Conservation (phyloP, 1,140 invertebrate species). For the Drosophila varians region DNA sequence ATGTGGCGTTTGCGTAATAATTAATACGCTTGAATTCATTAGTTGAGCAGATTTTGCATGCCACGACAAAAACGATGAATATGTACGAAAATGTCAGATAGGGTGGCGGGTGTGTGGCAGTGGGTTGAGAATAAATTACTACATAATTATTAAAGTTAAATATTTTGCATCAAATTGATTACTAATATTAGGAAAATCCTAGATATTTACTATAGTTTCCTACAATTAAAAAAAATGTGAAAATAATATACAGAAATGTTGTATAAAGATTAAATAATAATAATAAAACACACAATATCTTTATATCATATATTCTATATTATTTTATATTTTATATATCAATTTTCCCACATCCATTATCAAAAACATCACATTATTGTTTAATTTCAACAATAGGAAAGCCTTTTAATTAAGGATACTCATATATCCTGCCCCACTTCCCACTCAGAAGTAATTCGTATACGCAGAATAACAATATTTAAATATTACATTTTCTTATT, state of each 20-base stretch:
- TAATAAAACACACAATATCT: no score
- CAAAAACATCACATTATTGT: not conserved
- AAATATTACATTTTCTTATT: constrained; percentile 26
- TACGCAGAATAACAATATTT: constrained; percentile 23
- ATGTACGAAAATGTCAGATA: constrained; percentile 9
- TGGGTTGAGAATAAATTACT: constrained; percentile 31
- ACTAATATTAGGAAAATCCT: no score
- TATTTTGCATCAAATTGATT: not conserved
- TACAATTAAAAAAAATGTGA: no score
- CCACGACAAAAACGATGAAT: constrained; percentile 54
- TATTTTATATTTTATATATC: no score
- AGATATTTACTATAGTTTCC: no score
- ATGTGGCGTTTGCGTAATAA: constrained; percentile 81
- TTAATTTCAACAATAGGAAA: not conserved
- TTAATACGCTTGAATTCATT: constrained; percentile 82
- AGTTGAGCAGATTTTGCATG: constrained; percentile 79
- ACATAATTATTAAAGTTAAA: constrained; percentile 48
- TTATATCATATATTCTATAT: no score
- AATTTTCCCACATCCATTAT: no score
- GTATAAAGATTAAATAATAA: not conserved
- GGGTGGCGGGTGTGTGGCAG: not conserved
- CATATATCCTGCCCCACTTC: no score
- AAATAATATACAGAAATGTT: not conserved
- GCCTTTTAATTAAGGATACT: not conserved
- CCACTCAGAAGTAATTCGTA: constrained; percentile 3